A percentile compares a stretch with the other conserved stretches of the same genome.
Conservation (phyloP, 37 sponge, comb jelly and placozoan species). For the Eunapius fragilis region DNA sequence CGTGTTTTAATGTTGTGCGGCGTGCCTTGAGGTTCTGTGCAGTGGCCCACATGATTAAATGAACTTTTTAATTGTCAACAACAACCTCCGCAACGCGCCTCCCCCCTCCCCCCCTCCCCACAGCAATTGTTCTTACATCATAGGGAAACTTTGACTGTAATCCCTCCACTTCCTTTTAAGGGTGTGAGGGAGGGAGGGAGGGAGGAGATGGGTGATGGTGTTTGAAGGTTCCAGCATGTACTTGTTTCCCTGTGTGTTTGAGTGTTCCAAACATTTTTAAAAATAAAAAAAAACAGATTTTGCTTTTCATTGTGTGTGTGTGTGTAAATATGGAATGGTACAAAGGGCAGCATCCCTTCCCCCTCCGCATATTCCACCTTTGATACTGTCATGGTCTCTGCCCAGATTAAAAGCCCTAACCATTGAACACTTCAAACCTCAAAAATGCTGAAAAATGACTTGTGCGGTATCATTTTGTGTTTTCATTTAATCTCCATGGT, state of each 20-base stretch:
- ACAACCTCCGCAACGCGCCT: not conserved
- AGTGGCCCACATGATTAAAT: not conserved
- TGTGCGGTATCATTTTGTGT: not conserved
- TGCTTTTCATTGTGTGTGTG: not conserved
- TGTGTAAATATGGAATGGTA: conserved; percentile 46
- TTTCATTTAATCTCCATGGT: not conserved
- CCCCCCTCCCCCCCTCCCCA: not conserved
- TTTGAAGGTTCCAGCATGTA: not conserved
- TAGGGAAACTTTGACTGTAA: not conserved
- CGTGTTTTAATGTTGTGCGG: not conserved
- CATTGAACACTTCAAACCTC: not conserved
- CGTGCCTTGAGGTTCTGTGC: not conserved
- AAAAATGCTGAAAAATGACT: not conserved
- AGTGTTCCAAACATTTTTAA: not conserved
- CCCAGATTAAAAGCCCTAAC: not conserved
- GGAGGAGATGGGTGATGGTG: not conserved
- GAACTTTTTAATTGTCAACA: not conserved
- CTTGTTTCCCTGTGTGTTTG: not conserved
- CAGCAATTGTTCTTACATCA: not conserved
- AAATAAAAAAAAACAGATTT: not conserved
- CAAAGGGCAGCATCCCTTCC: conserved; percentile 59
- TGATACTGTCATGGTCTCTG: not conserved
- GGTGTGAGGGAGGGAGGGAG: not conserved
- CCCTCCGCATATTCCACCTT: conserved; percentile 49
- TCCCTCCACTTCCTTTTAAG: not conserved